A percentile compares a stretch with the other conserved stretches of the same genome.
phyloP scores from a whole-genome alignment of 2,113 vertebrate genomes.

The Tachycineta bicolor region DNA sequence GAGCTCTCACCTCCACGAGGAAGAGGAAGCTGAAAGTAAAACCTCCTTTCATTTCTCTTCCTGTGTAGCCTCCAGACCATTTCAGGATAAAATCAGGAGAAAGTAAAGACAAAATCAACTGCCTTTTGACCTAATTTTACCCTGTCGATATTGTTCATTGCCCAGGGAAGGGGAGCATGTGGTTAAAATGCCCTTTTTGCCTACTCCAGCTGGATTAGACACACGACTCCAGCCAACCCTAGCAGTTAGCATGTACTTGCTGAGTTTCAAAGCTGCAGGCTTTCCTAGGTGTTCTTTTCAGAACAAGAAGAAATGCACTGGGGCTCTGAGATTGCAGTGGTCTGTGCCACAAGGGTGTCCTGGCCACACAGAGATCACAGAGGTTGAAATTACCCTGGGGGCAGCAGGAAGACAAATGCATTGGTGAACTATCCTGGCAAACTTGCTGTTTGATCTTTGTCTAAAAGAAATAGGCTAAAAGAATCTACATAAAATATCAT shows the following conservation, averaged over 20 bases:
- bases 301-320: background rate
- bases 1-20: background rate
- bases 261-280: background rate
- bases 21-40: background rate
- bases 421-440: background rate
- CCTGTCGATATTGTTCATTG: fast-evolving
- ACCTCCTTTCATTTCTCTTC: background rate
- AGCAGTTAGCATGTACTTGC: background rate
- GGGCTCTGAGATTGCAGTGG: background rate
- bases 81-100: background rate
- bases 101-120: background rate
- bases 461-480: background rate
- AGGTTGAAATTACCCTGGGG: background rate
- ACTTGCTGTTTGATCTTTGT: background rate
- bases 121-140: background rate
- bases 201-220: background rate
- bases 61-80: background rate
- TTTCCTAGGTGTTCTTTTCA: background rate
- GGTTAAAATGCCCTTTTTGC: background rate
- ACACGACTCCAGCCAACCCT: background rate
- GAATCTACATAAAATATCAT: background rate
- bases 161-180: background rate
- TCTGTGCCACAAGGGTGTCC: background rate
- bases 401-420: background rate
- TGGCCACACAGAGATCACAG: background rate